Percentiles rank a stretch among this genome's conserved stretches.
phyloP scores from a whole-genome alignment of 2,888 invertebrate genomes.

The Gortyna flavago region DNA sequence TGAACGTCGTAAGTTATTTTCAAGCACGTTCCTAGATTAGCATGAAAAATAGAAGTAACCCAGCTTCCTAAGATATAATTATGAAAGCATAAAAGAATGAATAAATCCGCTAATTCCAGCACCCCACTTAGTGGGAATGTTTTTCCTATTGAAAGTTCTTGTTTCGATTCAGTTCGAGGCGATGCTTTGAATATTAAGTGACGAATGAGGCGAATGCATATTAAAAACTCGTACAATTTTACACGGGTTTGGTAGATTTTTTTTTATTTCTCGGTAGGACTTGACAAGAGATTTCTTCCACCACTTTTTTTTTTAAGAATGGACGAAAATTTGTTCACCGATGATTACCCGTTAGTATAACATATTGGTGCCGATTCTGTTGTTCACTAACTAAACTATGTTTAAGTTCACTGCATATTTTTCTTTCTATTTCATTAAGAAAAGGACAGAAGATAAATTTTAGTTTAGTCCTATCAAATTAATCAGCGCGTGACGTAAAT shows the following conservation, averaged over 20 bases:
- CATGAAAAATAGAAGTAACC: constrained; percentile 55
- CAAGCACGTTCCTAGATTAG: constrained; percentile 58
- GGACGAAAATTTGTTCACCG: not conserved
- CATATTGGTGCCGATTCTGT: not conserved
- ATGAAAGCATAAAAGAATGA: constrained; percentile 61
- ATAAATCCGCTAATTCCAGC: constrained; percentile 59
- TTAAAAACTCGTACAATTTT: constrained; percentile 55
- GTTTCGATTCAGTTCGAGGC: constrained; percentile 76
- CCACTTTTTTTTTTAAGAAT: not conserved
- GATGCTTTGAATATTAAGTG: constrained; percentile 79
- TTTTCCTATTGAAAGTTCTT: constrained; percentile 73
- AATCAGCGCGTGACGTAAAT: no score
- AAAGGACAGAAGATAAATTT: no score
- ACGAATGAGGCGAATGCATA: constrained; percentile 80
- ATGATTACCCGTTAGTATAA: not conserved
- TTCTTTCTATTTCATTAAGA: no score
- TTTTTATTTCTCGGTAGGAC: not conserved
- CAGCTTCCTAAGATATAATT: constrained; percentile 56
- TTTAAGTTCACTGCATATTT: no score
- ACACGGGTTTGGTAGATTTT: constrained; percentile 11
- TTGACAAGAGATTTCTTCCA: not conserved
- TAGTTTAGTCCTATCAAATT: no score
- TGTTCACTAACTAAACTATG: no score
- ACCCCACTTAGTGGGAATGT: constrained; percentile 65
- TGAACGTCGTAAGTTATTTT: constrained; percentile 51